A percentile compares a stretch with the other conserved stretches of the same genome.
Evolutionary conservation across 2,113 vertebrate genomes (phyloP).

Genomic region (Phalacrocorax carbo): DNA sequence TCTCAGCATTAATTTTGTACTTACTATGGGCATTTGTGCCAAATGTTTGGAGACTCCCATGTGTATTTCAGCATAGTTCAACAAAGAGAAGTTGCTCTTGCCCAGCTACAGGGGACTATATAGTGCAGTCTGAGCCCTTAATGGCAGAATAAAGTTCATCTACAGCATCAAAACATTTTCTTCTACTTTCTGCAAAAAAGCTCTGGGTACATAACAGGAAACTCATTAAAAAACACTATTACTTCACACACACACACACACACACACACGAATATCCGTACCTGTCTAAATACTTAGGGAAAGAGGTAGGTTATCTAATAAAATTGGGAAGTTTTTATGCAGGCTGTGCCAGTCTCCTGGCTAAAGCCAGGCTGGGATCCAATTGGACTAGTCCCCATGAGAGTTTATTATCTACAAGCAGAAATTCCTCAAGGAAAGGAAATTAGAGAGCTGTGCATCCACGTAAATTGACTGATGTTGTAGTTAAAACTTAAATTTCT

Average conservation of each 20-base stretch:
- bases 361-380: neutral
- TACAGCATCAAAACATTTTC: neutral
- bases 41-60: neutral
- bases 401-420: neutral
- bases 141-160: neutral
- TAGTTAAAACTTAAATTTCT: neutral
- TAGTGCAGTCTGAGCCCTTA: neutral
- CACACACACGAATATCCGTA: neutral
- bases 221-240: neutral
- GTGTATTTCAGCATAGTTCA: neutral
- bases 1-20: neutral
- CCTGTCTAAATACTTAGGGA: neutral
- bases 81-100: neutral
- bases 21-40: neutral
- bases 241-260: neutral
- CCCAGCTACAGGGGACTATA: neutral
- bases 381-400: neutral
- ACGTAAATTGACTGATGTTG: neutral
- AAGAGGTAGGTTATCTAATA: neutral
- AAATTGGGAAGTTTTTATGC: neutral
- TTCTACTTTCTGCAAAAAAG: neutral
- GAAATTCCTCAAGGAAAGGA: neutral
- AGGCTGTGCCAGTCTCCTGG: neutral
- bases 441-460: neutral
- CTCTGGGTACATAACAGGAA: neutral